A percentile compares a stretch with the other conserved stretches of the same genome.
Evolutionary conservation across 2,888 invertebrate species (phyloP).

Genomic region (Leptothorax acervorum): DNA sequence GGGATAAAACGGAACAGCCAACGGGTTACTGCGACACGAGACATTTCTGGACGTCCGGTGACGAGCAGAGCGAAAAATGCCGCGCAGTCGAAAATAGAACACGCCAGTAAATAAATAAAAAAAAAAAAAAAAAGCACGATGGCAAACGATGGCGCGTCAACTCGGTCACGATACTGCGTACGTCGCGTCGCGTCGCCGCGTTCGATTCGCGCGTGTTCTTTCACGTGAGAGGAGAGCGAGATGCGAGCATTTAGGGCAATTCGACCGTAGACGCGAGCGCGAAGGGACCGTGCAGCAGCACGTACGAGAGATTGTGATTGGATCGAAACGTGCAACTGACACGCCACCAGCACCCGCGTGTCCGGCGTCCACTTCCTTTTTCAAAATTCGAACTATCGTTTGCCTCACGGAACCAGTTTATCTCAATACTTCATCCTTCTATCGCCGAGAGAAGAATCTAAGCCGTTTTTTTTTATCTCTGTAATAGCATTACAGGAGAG

Average conservation of each 20-base stretch:
- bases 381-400: slow-evolving; percentile 20
- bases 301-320: slow-evolving; percentile 21
- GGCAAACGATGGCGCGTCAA: slow-evolving; percentile 14
- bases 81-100: slow-evolving; percentile 42
- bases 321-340: slow-evolving; percentile 41
- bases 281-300: background rate
- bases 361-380: slow-evolving; percentile 18
- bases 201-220: slow-evolving; percentile 20
- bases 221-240: slow-evolving; percentile 9
- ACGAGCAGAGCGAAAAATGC: slow-evolving; percentile 43
- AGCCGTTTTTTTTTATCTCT: background rate
- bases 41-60: slow-evolving; percentile 41
- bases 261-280: slow-evolving; percentile 20
- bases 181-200: slow-evolving; percentile 17
- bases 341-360: background rate
- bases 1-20: background rate
- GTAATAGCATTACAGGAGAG: background rate
- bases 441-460: background rate
- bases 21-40: slow-evolving; percentile 32
- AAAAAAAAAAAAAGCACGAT: slow-evolving; percentile 17
- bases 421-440: slow-evolving; percentile 5
- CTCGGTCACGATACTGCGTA: slow-evolving; percentile 11
- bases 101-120: slow-evolving; percentile 29
- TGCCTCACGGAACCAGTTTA: slow-evolving; percentile 9
- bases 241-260: slow-evolving; percentile 35